Conservation (phyloP, 2,797 vertebrate species). For the Clarias laeviceps region DNA sequence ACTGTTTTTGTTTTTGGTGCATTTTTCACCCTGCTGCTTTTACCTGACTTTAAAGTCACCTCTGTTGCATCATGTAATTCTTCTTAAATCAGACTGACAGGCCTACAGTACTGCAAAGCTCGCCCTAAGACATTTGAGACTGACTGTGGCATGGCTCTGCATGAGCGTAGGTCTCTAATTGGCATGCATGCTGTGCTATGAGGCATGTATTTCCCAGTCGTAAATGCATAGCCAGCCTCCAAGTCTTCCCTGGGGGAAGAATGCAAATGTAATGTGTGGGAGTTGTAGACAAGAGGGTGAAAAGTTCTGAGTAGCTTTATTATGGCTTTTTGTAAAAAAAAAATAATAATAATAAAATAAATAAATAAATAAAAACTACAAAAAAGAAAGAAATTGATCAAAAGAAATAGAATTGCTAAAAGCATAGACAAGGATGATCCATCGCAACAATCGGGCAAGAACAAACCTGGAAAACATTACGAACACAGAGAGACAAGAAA, state of each 20-base stretch:
- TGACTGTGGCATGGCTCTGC: not conserved
- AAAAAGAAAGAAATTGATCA: not conserved
- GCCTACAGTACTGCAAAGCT: conserved; percentile 9
- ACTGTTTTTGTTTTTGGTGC: not conserved
- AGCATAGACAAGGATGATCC: not conserved
- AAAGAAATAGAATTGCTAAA: conserved; percentile 4
- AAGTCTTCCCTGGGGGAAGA: conserved; percentile 18
- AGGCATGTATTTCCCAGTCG: conserved; percentile 1
- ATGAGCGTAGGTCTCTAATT: conserved; percentile 10
- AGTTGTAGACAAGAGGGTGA: conserved; percentile 5
- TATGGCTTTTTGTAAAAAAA: not conserved
- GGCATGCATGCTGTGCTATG: conserved; percentile 27
- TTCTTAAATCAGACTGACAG: not conserved
- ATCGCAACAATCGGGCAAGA: not conserved
- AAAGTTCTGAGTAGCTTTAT: conserved; percentile 9
- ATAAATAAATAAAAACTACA: too few species aligned
- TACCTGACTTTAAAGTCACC: not conserved
- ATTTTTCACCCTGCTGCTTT: not conserved
- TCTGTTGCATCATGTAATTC: not conserved
- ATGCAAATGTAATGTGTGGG: conserved; percentile 16
- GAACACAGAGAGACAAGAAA: not conserved
- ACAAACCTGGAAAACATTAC: not conserved
- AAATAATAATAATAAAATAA: not conserved
- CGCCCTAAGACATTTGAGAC: not conserved
- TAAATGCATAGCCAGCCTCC: conserved; percentile 31